Percentiles rank a stretch among this genome's conserved stretches.
phyloP scores from a whole-genome alignment of 2,113 vertebrate species.

The Apodemus sylvaticus region DNA sequence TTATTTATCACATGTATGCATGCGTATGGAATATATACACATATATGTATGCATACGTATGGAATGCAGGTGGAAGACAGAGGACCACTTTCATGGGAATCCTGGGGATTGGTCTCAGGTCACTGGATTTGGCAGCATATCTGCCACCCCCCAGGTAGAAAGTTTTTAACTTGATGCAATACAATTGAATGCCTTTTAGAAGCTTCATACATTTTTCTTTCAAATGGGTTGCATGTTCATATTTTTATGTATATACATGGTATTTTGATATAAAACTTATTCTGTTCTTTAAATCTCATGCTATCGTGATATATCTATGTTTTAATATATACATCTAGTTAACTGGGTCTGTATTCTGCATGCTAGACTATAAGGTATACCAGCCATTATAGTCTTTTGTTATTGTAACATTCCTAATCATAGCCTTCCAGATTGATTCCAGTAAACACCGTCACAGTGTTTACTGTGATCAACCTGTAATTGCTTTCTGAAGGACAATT shows the following conservation, averaged over 20 bases:
- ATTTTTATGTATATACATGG: background rate
- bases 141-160: background rate
- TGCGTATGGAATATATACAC: background rate
- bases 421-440: background rate
- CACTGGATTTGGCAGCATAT: background rate
- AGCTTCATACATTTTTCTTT: background rate
- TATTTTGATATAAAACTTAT: background rate
- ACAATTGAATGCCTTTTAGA: background rate
- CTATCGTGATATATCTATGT: background rate
- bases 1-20: background rate
- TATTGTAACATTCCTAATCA: background rate
- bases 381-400: background rate
- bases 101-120: background rate
- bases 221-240: background rate
- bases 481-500: slow-evolving; percentile 1
- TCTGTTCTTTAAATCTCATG: background rate
- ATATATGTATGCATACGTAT: background rate
- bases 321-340: background rate
- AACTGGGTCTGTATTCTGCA: background rate
- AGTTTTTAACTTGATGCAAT: background rate
- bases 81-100: background rate
- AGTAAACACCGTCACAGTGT: background rate
- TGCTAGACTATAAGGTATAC: background rate
- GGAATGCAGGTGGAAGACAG: background rate
- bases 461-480: background rate